Conservation (phyloP, 2,888 invertebrate genomes). For the Tyria jacobaeae region DNA sequence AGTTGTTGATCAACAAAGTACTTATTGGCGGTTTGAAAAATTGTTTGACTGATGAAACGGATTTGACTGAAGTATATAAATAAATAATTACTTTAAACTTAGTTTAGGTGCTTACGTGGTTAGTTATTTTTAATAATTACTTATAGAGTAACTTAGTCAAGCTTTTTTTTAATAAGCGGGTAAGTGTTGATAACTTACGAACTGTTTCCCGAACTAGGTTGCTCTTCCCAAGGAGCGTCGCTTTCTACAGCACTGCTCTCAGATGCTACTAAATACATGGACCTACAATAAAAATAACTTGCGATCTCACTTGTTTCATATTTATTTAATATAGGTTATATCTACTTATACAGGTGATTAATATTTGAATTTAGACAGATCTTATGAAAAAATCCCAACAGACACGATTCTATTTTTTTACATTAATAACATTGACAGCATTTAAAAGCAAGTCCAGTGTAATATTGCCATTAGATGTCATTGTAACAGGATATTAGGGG, state of each 20-base stretch:
- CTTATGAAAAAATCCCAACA: no score
- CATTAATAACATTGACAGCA: background rate
- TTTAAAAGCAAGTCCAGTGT: no score
- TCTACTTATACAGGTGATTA: background rate
- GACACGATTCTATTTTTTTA: no score
- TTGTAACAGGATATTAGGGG: background rate
- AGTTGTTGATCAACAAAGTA: slow-evolving; percentile 61
- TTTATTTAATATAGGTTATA: background rate
- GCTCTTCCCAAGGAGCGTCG: slow-evolving; percentile 75
- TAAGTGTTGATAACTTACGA: slow-evolving; percentile 75
- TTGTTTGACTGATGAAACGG: slow-evolving; percentile 53
- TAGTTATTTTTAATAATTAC: background rate
- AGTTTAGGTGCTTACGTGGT: background rate
- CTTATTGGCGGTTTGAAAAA: slow-evolving; percentile 55
- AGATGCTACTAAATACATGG: slow-evolving; percentile 82
- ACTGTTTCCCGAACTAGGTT: slow-evolving; percentile 70
- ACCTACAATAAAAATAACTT: slow-evolving; percentile 53
- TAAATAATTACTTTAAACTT: slow-evolving; percentile 10
- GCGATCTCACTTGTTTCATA: background rate
- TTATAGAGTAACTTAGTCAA: no score
- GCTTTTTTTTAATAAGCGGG: background rate
- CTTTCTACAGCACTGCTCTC: slow-evolving; percentile 83
- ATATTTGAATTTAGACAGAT: background rate
- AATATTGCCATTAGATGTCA: background rate
- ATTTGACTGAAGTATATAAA: slow-evolving; percentile 50